Evolutionary conservation across 2,888 invertebrate genomes (phyloP), one percentile per base, ranked within the genome.

Genomic region (Ashinkailepas kermadecensis): DNA sequence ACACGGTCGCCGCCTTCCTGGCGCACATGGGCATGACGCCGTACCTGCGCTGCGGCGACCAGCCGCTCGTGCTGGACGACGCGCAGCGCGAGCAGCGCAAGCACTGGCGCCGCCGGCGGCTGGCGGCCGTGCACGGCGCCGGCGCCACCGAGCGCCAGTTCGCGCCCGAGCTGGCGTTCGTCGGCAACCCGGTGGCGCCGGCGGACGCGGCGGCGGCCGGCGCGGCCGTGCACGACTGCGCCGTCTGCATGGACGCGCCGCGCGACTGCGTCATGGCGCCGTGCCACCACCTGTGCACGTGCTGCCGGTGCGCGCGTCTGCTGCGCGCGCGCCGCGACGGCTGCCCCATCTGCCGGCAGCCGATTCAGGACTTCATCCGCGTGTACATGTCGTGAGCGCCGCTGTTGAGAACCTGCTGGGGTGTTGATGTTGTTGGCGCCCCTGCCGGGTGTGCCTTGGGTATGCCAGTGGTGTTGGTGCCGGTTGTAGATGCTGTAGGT

Each of bases 1-100:
- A 87, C 83, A 87, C 85, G 86, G 87, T 88, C 88, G 83, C 56
- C 18, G 21, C 23, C 13, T 85, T 88, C 82, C 83, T 89, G 64
- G 88, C 88, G 83, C 85, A 86, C 83, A 89, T 89, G 88, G 88
- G 88, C 0, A 88, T 88, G 83, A 88, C 88, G 7, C 85, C 88
- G 81, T 89, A 88, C 83, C 88, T 89, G 82, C 84, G 89, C 81
- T 87, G 88, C 59, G 88, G 88, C 15, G 85, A 85, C 25, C 87
- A 88, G 82, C 89, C 89, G 23, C 85, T 88, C 39, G 87, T 89
- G 80, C 84, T 89, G 18, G 86, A 86, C 62, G 88, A 88, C 82
- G 87, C 88, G 83, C 88, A 89, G 83, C 85, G 88, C 83, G 88
- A 89, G 83, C 85, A 86, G 18, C 81, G 81, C 9, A 25, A 67